Conservation (phyloP, 2,113 vertebrate genomes). For the Centropristis striata region DNA sequence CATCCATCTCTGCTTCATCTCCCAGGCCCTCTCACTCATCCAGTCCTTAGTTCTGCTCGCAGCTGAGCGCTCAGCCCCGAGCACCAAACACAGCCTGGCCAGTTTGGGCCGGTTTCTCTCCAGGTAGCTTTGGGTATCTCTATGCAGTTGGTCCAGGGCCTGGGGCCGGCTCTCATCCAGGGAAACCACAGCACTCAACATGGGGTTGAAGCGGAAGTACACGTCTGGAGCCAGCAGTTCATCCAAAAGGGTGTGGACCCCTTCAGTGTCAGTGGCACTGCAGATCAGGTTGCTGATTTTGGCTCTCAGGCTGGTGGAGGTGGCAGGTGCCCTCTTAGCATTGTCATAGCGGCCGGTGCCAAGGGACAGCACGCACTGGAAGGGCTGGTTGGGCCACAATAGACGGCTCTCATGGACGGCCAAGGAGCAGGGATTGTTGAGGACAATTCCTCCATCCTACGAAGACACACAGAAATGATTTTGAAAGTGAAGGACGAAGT, state of each 20-base stretch:
- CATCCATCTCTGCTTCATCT: constrained; percentile 77
- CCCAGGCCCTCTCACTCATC: constrained; percentile 80
- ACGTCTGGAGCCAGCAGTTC: constrained; percentile 82
- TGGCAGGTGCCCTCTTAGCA: constrained; percentile 71
- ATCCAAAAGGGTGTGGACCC: constrained; percentile 84
- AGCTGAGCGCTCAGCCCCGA: constrained; percentile 76
- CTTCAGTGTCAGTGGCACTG: constrained; percentile 87
- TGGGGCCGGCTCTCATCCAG: constrained; percentile 82
- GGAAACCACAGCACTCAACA: constrained; percentile 80
- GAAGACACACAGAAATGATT: constrained; percentile 26
- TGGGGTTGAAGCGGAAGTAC: constrained; percentile 88
- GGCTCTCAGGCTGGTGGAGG: constrained; percentile 83
- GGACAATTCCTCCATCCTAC: constrained; percentile 84
- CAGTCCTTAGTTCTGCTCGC: constrained; percentile 76
- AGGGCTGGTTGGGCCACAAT: constrained; percentile 83
- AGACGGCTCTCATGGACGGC: constrained; percentile 84
- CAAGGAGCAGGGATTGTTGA: constrained; percentile 85
- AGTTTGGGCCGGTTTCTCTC: constrained; percentile 82
- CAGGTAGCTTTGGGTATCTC: constrained; percentile 82
- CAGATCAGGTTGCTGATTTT: constrained; percentile 85
- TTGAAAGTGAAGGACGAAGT: background rate
- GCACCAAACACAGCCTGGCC: constrained; percentile 77
- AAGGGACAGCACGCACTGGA: constrained; percentile 85
- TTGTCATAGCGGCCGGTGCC: constrained; percentile 85
- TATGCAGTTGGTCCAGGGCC: constrained; percentile 77